Base-by-base conservation (phyloP, 2,113 vertebrate species). In the Macquaria australasica region DNA sequence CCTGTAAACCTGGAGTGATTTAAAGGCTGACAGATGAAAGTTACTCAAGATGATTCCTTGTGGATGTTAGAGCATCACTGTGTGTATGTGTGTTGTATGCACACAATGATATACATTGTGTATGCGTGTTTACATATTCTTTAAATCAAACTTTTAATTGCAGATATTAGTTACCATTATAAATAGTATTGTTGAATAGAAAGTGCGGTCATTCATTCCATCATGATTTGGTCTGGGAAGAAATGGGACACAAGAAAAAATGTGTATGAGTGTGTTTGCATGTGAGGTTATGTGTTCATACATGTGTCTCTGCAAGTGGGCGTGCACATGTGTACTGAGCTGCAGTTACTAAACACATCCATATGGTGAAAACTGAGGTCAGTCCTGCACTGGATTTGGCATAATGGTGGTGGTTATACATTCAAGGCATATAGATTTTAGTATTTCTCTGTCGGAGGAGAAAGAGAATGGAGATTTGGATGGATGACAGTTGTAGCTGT, bases 31-130 rank as follows among this genome's bases (percentile, higher is more conserved):
- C 74, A 62, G 70, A 87, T 96, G 90, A 95, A 86, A 95, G 91
- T 96, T 95, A 95, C 51, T 68, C 95, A 91, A 95, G 92, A 96
- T 95, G 91, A 93, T 93, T 86, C 56, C 92, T 86, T n/a, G 51
- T 25, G 21, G 34, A 80, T 71, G 69, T 23, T 31, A 0, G 53
- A 11, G 39, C 56, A 8, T 74, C 23, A 0, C n/a, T 39, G 37
- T 63, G 21, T 70, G 2, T 60, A 18, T 59, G 7, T 63, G 39
- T 43, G 16, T 64, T 62, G 11, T 69, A 51, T 15, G 8, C 41
- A 66, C 31, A 62, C 53, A 55, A 2, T 34, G 12, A 56, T 37
- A 11, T 37, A 77, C 16, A 55, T 73, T 64, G 8, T 64, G 31
- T 60, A 18, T 73, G 12, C 18, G 14, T 79, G 23, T 39, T 51